These are phyloP conservation scores for Ephydatia muelleri DNA, from an alignment of 37 sponge, comb jelly and placozoan genomes.

Conservation along the genomic window DNA sequence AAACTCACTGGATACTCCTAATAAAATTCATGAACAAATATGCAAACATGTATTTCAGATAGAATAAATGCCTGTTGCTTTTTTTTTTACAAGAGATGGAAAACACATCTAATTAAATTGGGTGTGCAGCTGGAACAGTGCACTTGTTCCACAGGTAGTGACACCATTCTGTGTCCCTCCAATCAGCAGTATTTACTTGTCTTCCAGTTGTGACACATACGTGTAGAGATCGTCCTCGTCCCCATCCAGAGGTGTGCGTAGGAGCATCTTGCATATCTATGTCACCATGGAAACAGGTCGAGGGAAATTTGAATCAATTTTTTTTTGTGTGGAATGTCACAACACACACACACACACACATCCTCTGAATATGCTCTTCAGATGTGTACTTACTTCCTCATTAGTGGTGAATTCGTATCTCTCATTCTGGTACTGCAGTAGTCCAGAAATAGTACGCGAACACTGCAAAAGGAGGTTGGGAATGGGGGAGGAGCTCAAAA, in stretches of 20 bases:
- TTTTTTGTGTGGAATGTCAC: too few relatives aligned
- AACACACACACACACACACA: too few relatives aligned
- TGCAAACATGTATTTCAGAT: not conserved
- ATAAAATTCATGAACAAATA: too few relatives aligned
- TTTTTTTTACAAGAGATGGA: not conserved
- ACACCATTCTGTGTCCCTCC: not conserved
- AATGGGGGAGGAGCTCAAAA: not conserved
- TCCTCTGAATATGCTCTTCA: too few relatives aligned
- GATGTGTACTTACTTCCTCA: constrained; percentile 41
- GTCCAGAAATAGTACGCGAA: constrained; percentile 12
- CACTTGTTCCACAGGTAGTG: not conserved
- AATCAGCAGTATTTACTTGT: not conserved
- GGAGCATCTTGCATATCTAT: constrained; percentile 50
- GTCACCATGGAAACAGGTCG: not conserved
- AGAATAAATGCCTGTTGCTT: not conserved
- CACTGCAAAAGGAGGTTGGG: constrained; percentile 26
- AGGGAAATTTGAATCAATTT: too few relatives aligned
- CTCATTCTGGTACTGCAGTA: constrained; percentile 55
- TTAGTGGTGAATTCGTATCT: constrained; percentile 48
- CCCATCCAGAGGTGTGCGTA: constrained; percentile 36
- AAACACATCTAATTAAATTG: not conserved
- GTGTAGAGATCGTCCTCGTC: constrained; percentile 55
- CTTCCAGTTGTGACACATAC: constrained; percentile 15
- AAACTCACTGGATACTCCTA: too few relatives aligned
- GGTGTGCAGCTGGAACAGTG: not conserved